phyloP scores from a whole-genome alignment of 2,888 invertebrate genomes.

The Ferdinandea cuprea region DNA sequence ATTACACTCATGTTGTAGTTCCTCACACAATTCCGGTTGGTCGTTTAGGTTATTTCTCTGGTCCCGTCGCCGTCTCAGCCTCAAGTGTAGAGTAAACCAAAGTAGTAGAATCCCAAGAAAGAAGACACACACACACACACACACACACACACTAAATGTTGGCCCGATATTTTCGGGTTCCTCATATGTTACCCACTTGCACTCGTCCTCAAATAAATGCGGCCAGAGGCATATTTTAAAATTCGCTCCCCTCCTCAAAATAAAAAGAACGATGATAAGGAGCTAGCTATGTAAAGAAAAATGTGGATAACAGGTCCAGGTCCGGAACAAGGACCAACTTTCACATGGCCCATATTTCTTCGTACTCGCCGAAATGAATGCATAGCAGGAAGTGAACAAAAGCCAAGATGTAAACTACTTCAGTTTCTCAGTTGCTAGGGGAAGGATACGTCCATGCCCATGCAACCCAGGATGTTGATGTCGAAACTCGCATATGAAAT shows the following conservation, averaged over 20 bases:
- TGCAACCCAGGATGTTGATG: conserved; percentile 30
- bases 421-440: conserved; percentile 8
- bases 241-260: conserved; percentile 21
- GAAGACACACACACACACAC: neutral
- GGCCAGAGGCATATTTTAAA: conserved; percentile 44
- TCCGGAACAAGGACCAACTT: conserved; percentile 55
- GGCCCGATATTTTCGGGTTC: conserved; percentile 10
- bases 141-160: neutral
- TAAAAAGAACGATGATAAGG: conserved; percentile 7
- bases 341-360: conserved; percentile 54
- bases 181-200: neutral
- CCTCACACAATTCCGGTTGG: conserved; percentile 1
- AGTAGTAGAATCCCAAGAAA: neutral
- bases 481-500: conserved; percentile 51
- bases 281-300: conserved; percentile 35
- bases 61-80: neutral
- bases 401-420: conserved; percentile 63
- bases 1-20: neutral
- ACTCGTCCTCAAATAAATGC: conserved; percentile 21
- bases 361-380: conserved; percentile 29
- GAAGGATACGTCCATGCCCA: conserved; percentile 2
- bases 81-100: neutral
- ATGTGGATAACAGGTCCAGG: conserved; percentile 40
- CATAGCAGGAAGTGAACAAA: conserved; percentile 58
- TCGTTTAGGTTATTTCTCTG: neutral